phyloP scores from a whole-genome alignment of 2,797 vertebrate genomes.

The Harpagifer antarcticus region DNA sequence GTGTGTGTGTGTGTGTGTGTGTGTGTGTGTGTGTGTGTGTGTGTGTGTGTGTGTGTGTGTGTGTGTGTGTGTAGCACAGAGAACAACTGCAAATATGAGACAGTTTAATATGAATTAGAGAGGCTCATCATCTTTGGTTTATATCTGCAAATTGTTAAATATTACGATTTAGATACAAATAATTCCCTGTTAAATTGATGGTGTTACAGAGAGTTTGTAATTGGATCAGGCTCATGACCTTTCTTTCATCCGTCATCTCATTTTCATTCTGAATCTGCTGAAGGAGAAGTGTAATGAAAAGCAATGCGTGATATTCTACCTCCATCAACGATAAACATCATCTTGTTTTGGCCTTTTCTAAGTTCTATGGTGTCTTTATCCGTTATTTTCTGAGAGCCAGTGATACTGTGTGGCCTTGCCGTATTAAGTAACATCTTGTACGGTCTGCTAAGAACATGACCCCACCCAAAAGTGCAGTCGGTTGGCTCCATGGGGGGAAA shows the following conservation, averaged over 20 bases:
- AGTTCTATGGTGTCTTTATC: slow-evolving; percentile 23
- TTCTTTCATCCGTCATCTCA: neutral
- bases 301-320: slow-evolving; percentile 25
- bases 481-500: slow-evolving; percentile 59
- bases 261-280: slow-evolving; percentile 12
- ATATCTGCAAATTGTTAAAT: neutral
- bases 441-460: slow-evolving; percentile 68
- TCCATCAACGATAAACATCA: slow-evolving; percentile 18
- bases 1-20: neutral
- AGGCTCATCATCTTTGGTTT: slow-evolving; percentile 6
- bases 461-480: slow-evolving; percentile 50
- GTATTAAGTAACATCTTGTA: slow-evolving; percentile 68
- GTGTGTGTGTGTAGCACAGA: neutral
- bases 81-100: slow-evolving; percentile 7
- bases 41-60: too few relatives aligned
- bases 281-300: neutral
- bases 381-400: slow-evolving; percentile 22
- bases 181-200: slow-evolving; percentile 1
- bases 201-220: neutral
- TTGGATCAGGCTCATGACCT: slow-evolving; percentile 7
- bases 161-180: slow-evolving; percentile 17
- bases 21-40: neutral
- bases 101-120: slow-evolving; percentile 12
- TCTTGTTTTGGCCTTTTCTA: slow-evolving; percentile 31
- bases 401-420: slow-evolving; percentile 51